These are phyloP conservation scores for Caenorhabditis sulstoni DNA, from an alignment of 2,888 invertebrate genomes.

Conservation along the genomic window DNA sequence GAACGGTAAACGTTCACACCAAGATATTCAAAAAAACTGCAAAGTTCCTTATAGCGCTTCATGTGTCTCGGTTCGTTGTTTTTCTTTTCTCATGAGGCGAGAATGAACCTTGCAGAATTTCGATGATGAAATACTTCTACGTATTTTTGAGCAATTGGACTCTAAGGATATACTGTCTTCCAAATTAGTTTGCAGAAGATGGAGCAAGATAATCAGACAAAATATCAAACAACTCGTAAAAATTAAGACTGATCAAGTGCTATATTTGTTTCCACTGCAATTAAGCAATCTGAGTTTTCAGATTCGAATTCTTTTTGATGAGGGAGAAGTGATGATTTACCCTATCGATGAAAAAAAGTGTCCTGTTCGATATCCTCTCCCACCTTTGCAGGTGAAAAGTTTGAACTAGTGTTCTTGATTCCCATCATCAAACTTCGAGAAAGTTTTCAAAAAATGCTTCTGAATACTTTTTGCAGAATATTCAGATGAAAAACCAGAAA, in stretches of 20 bases:
- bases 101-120: too few relatives aligned
- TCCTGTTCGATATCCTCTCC: constrained; percentile 68
- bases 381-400: constrained; percentile 65
- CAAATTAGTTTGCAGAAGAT: constrained; percentile 65
- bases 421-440: background rate
- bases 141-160: constrained; percentile 61
- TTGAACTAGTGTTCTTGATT: too few relatives aligned
- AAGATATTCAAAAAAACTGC: too few relatives aligned
- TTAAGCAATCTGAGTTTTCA: constrained; percentile 28
- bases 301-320: constrained; percentile 74
- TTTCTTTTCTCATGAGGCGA: too few relatives aligned
- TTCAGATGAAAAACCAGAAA: too few relatives aligned
- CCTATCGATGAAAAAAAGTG: constrained; percentile 69
- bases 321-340: constrained; percentile 73
- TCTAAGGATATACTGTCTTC: constrained; percentile 49
- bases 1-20: too few relatives aligned
- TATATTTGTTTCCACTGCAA: too few relatives aligned
- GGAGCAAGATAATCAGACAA: constrained; percentile 58
- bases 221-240: constrained; percentile 31
- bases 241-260: constrained; percentile 71
- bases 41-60: too few relatives aligned
- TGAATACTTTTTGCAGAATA: too few relatives aligned
- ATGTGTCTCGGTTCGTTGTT: too few relatives aligned
- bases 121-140: too few relatives aligned
- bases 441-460: background rate